These are phyloP conservation scores for Myiozetetes cayanensis DNA, from an alignment of 2,113 vertebrate species.

Conservation along the genomic window DNA sequence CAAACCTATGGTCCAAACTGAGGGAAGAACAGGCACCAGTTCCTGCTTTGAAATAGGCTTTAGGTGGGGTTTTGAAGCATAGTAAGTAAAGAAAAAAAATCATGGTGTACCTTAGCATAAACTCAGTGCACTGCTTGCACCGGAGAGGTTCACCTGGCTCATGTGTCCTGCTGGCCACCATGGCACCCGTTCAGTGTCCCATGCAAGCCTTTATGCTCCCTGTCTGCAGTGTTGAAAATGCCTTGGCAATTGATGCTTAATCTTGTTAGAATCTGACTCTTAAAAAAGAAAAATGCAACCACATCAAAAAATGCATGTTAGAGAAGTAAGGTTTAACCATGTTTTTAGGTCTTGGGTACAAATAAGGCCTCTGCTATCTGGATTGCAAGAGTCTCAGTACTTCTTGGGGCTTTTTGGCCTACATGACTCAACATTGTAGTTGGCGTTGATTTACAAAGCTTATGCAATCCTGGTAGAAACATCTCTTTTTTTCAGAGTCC, in stretches of 20 bases:
- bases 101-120: accelerated
- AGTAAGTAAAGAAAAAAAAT: background rate
- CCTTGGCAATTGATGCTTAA: background rate
- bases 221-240: background rate
- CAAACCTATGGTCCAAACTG: background rate
- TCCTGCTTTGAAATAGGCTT: background rate
- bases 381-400: background rate
- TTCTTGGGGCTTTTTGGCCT: accelerated
- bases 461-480: background rate
- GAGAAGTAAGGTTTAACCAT: background rate
- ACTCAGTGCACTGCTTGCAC: accelerated
- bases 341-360: background rate
- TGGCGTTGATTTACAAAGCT: background rate
- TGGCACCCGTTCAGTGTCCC: background rate
- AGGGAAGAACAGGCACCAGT: background rate
- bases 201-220: background rate
- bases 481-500: accelerated
- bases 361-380: background rate
- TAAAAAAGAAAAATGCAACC: background rate
- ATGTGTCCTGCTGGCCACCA: accelerated
- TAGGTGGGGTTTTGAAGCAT: background rate
- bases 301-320: background rate
- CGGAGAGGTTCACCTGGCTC: accelerated
- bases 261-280: background rate
- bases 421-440: accelerated